Evolutionary conservation across 2,797 vertebrate genomes (phyloP).

Genomic region (Squalus acanthias): DNA sequence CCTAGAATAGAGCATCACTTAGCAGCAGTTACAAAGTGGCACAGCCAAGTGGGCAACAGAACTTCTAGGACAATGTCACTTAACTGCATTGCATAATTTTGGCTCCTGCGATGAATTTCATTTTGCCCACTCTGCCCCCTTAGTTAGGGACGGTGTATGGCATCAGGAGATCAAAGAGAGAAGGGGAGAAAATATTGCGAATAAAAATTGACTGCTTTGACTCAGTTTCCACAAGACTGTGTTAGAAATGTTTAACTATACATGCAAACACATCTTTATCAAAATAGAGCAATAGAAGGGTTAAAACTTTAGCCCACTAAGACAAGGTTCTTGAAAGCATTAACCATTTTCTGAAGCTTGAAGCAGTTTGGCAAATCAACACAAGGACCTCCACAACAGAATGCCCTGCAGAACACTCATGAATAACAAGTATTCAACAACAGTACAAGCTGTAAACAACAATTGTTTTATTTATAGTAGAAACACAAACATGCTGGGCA

Average conservation of each 20-base stretch:
- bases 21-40: no score
- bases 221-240: background rate
- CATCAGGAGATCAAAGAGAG: background rate
- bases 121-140: background rate
- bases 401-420: background rate
- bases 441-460: background rate
- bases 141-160: background rate
- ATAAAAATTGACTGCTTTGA: background rate
- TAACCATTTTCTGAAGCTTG: background rate
- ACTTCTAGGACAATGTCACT: background rate
- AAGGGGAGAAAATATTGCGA: background rate
- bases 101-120: background rate
- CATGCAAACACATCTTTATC: no score
- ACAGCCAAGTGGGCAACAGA: background rate
- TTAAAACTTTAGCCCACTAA: background rate
- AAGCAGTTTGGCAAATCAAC: background rate
- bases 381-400: background rate
- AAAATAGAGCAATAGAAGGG: background rate
- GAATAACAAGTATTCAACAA: background rate
- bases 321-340: background rate
- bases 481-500: background rate
- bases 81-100: background rate
- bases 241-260: background rate
- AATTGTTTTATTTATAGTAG: background rate
- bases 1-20: background rate